A percentile compares a stretch with the other conserved stretches of the same genome.
phyloP scores from a whole-genome alignment of 2,888 invertebrate species.

The Dryomyza anilis region DNA sequence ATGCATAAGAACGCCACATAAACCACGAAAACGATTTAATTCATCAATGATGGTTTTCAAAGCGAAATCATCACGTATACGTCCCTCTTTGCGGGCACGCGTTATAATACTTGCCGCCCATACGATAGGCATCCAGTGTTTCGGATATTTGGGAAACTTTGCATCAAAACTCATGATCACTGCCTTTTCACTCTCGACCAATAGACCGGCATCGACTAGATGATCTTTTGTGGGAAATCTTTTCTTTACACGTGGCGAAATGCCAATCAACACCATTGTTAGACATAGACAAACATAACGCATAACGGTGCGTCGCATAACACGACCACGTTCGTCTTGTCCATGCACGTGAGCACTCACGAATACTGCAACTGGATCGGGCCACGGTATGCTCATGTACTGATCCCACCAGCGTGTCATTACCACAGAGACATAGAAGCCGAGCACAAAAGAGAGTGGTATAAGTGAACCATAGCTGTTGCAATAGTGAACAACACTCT shows the following conservation, averaged over 20 bases:
- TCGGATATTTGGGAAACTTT: constrained; percentile 81
- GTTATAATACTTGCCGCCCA: constrained; percentile 90
- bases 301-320: constrained; percentile 81
- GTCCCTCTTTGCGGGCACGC: constrained; percentile 82
- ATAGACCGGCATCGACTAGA: constrained; percentile 80
- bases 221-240: constrained; percentile 83
- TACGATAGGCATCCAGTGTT: constrained; percentile 88
- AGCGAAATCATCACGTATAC: constrained; percentile 88
- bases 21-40: constrained; percentile 79
- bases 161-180: constrained; percentile 77
- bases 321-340: constrained; percentile 79
- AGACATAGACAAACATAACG: constrained; percentile 82
- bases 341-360: constrained; percentile 81
- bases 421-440: constrained; percentile 90
- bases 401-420: constrained; percentile 92
- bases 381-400: constrained; percentile 81
- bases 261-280: constrained; percentile 82
- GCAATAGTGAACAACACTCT: constrained; percentile 80
- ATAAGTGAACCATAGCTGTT: constrained; percentile 80
- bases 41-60: constrained; percentile 88
- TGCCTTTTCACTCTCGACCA: constrained; percentile 77
- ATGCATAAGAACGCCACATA: constrained; percentile 73
- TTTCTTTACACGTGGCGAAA: constrained; percentile 85
- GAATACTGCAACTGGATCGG: constrained; percentile 81
- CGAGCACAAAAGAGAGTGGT: constrained; percentile 89